Base-by-base conservation (phyloP, 92 coral and sea anemone species). In the Scolanthus callimorphus region DNA sequence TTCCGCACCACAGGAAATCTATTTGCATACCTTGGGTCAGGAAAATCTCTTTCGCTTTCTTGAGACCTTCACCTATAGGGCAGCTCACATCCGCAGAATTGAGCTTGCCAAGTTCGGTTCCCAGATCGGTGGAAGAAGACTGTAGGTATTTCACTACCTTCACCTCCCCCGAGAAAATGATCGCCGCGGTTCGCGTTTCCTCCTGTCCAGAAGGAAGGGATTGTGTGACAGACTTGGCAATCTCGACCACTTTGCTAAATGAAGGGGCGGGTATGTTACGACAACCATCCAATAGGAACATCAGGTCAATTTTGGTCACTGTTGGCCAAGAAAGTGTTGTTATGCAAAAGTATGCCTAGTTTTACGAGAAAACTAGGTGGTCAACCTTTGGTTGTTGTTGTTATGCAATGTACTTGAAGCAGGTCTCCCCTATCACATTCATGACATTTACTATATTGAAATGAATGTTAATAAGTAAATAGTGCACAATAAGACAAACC, bases 251-350 rank as follows among this genome's bases (percentile, higher is more conserved):
- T 29, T 78, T 78, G 43, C 38, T 57, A 48, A 70, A 78, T 34
- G 76, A 74, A 31, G 76, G 67, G 23, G 76, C 31, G 20, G 92
- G 62, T 20, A 59, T 73, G 57, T 75, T 63, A 38, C 80, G 73
- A 37, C 92, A 85, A 15, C 67, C 82, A 62, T 71, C 82, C 61
- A 85, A 48, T 6, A 85, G 27, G 41, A 80, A 80, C 11, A 55
- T 84, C 12, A 85, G 29, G 23, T 85, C 92, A 55, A 85, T 62
- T 39, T 69, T 74, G 24, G 81, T 74, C 27, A 66, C 92, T 85
- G 65, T 19, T 24, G n/a, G n/a, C n/a, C n/a, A n/a, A n/a, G n/a
- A n/a, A n/a, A n/a, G n/a, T n/a, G n/a, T n/a, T n/a, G n/a, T n/a
- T n/a, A n/a, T n/a, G n/a, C n/a, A n/a, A n/a, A n/a, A n/a, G n/a